Evolutionary conservation across 2,797 vertebrate genomes (phyloP), one percentile per base, ranked within the genome.

Genomic region (Oophaga sylvatica): DNA sequence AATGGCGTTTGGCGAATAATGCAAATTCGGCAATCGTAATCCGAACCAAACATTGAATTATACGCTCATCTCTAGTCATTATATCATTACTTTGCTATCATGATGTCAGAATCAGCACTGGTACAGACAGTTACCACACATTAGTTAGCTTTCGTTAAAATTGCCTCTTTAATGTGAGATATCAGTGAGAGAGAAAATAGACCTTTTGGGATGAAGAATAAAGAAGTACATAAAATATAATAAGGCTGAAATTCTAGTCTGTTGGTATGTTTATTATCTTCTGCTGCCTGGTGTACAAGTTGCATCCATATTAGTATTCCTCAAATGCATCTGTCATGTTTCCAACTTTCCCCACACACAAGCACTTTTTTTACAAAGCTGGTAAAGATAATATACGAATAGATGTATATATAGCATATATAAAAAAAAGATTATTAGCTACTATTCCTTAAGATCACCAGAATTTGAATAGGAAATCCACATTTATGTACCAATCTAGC

Each of bases 171-270:
- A 41, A 35, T 71, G 16, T 35, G 5, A 71, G 35, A 31, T 41
- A 1, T 71, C 31, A 41, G 8, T 71, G 68, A 71, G 17, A 71
- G 0, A 16, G 68, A 71, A 71, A 71, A 20, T 71, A 41, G 15
- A 41, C 68, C 68, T 20, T 41, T 71, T 71, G 31, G 68, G 68
- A 71, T 35, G 41, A 35, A 7, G 31, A 41, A 71, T 35, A 71
- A 71, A 71, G 19, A 71, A 71, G 41, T 41, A 71, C 68, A 71
- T 71, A 71, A 71, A 71, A 71, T 71, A 71, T 71, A 71, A 71
- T 71, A 71, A 71, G 68, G 31, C 35, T 71, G 26, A 13, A 31
- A 31, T 31, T 70, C 67, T 15, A 70, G 68, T 16, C 35, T 71
- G 16, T 71, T 35, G 68, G 29, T 41, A 71, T 20, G 68, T 71